Percentiles rank a stretch among this genome's conserved stretches.
Conservation (phyloP, 2,797 vertebrate species). For the Chrosomus eos region DNA sequence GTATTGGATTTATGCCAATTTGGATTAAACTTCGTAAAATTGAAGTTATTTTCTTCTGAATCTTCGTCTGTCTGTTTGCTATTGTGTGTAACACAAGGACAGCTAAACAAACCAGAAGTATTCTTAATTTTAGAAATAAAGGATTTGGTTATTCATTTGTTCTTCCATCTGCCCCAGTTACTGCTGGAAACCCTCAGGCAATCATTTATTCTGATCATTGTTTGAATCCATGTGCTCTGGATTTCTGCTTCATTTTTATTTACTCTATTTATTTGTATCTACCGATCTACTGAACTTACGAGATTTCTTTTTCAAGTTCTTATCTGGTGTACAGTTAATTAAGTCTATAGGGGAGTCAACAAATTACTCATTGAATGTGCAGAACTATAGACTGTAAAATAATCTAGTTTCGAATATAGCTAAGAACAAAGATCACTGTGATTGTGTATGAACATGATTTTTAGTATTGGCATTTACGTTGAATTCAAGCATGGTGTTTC, state of each 20-base stretch:
- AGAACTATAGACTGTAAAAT: background rate
- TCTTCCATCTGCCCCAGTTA: constrained; percentile 50
- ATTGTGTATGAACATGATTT: background rate
- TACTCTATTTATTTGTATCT: background rate
- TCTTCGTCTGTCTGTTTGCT: too few species aligned
- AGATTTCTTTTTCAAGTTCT: background rate
- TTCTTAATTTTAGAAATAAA: constrained; percentile 41
- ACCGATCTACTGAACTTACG: background rate
- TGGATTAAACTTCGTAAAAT: too few species aligned
- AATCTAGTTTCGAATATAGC: background rate
- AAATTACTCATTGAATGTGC: background rate
- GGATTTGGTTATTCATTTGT: constrained; percentile 31
- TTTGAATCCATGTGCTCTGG: constrained; percentile 25
- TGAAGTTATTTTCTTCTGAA: too few species aligned
- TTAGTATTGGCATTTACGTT: background rate
- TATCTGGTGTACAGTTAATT: background rate
- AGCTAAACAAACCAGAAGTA: constrained; percentile 12
- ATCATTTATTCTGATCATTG: constrained; percentile 41
- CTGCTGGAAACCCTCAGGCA: constrained; percentile 36
- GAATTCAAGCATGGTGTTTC: background rate
- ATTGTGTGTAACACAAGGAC: background rate
- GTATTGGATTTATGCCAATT: too few species aligned
- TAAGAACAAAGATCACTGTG: background rate
- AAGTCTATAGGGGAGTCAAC: background rate
- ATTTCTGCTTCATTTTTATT: constrained; percentile 26